Base-by-base conservation (phyloP, 2,888 invertebrate genomes). In the Thymelicus lineola region DNA sequence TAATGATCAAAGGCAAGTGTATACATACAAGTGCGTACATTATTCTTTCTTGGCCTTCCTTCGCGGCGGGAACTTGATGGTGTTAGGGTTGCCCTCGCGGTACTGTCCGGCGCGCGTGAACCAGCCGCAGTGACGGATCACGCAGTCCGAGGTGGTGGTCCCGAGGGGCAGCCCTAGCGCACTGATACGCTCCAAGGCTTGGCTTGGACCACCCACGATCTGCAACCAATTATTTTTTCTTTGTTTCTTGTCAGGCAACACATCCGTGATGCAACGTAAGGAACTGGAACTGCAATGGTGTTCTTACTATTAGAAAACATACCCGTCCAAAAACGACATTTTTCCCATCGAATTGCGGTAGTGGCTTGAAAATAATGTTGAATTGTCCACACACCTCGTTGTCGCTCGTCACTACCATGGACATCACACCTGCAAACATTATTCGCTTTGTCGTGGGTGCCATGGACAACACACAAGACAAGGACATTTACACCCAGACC, bases 281-380 rank as follows among this genome's bases (percentile, higher is more conserved):
- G n/a, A n/a, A n/a, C n/a, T n/a, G n/a, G n/a, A n/a, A n/a, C n/a
- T n/a, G n/a, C n/a, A n/a, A n/a, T n/a, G n/a, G n/a, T n/a, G n/a
- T n/a, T n/a, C n/a, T n/a, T n/a, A 17, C 7, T 59, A 42, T n/a
- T 45, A 15, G 3, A 28, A 14, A 20, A 80, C 87, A 86, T 76
- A 95, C 91, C 82, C 93, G 92, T 57, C 95, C 95, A 76, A 95
- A 95, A 14, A 95, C 95, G 0, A 94, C 92, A 73, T 94, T 88
- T 71, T 91, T 94, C 0, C 89, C 89, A 75, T 95, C 88, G 61
- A 95, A 89, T 68, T 94, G 94, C 48, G 91, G 86, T 53, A 95
- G 79, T 0, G 90, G 90, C 70, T 93, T 94, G 77, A 95, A 95
- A 42, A 95, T 94, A 36, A 95, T 90, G 80, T 95, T 95, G 79